Conservation (phyloP, 2,888 invertebrate genomes). For the Parthenolecanium corni region DNA sequence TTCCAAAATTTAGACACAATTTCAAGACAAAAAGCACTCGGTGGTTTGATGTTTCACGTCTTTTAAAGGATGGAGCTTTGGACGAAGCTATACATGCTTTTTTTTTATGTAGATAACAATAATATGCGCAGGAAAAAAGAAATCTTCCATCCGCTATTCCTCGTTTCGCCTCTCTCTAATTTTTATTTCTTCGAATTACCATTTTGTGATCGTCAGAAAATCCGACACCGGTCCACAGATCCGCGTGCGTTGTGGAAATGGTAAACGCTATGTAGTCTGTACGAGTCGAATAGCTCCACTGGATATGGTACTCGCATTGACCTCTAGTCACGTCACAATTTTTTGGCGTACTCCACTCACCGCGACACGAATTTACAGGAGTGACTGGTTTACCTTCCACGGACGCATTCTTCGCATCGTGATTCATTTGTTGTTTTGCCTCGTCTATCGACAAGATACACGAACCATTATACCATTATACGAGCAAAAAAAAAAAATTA, state of each 20-base stretch:
- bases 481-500: too few species aligned
- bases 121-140: too few species aligned
- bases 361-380: slow-evolving; percentile 50
- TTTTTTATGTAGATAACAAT: too few species aligned
- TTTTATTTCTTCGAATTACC: slow-evolving; percentile 42
- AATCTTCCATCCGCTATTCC: too few species aligned
- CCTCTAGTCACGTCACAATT: slow-evolving; percentile 51
- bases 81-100: too few species aligned
- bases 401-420: slow-evolving; percentile 4
- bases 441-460: neutral
- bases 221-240: slow-evolving; percentile 82
- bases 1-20: too few species aligned
- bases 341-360: slow-evolving; percentile 64
- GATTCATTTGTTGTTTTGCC: slow-evolving; percentile 10
- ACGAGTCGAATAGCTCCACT: slow-evolving; percentile 60
- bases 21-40: too few species aligned
- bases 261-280: slow-evolving; percentile 69
- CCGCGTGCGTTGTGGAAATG: slow-evolving; percentile 61
- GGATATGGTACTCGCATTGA: slow-evolving; percentile 66
- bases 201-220: slow-evolving; percentile 74
- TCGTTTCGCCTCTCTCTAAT: too few species aligned
- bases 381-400: slow-evolving; percentile 2
- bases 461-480: neutral
- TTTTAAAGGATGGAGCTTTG: too few species aligned
- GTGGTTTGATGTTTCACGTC: too few species aligned